These are phyloP conservation scores for Characodon lateralis DNA, from an alignment of 2,797 vertebrate genomes.

Conservation along the genomic window DNA sequence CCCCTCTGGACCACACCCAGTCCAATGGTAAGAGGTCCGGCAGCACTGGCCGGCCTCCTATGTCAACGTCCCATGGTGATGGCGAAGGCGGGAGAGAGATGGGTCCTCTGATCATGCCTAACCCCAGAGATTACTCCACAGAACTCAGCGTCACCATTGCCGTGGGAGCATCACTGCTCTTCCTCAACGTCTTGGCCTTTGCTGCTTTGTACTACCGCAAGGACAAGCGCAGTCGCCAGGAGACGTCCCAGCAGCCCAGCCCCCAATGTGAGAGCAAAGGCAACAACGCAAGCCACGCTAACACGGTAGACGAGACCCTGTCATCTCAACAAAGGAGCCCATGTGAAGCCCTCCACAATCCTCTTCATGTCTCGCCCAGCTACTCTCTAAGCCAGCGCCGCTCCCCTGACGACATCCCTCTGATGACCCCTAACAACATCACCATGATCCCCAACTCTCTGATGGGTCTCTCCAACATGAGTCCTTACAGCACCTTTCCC, in stretches of 20 bases:
- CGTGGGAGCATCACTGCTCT: slow-evolving; percentile 95
- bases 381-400: slow-evolving; percentile 94
- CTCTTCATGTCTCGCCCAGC: slow-evolving; percentile 86
- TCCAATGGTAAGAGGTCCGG: slow-evolving; percentile 86
- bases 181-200: slow-evolving; percentile 97
- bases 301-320: slow-evolving; percentile 86
- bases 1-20: slow-evolving; percentile 93
- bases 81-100: slow-evolving; percentile 82
- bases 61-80: slow-evolving; percentile 88
- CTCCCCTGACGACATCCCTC: slow-evolving; percentile 95
- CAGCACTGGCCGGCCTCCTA: slow-evolving; percentile 91
- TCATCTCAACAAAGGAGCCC: slow-evolving; percentile 88
- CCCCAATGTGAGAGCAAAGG: slow-evolving; percentile 85
- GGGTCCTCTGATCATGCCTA: slow-evolving; percentile 92
- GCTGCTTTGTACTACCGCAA: slow-evolving; percentile 98
- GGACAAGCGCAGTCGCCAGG: slow-evolving; percentile 94
- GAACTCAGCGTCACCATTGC: slow-evolving; percentile 99
- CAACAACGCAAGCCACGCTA: slow-evolving; percentile 86
- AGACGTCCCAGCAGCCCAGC: slow-evolving; percentile 92
- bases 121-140: slow-evolving; percentile 97
- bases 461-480: slow-evolving; percentile 96
- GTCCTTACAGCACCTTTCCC: slow-evolving; percentile 97
- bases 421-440: slow-evolving; percentile 94
- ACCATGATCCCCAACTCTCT: slow-evolving; percentile 98
- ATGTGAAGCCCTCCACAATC: slow-evolving; percentile 86